Percentiles rank a stretch among this genome's conserved stretches.
Conservation (phyloP, 1,140 invertebrate genomes). For the Habropoda laboriosa region DNA sequence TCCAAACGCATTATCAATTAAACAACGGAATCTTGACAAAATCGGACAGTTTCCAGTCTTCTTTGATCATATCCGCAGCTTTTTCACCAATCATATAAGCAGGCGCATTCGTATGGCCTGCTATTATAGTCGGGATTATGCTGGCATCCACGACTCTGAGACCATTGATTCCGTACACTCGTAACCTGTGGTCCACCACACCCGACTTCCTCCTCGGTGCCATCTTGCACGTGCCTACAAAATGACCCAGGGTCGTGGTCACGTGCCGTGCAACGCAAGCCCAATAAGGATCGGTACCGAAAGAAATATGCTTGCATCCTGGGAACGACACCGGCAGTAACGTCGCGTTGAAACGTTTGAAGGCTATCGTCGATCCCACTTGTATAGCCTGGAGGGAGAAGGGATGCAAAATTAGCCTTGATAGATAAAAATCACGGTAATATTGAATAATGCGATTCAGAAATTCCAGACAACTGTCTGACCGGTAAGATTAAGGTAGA, state of each 20-base stretch:
- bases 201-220: slow-evolving; percentile 73
- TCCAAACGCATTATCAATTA: not conserved
- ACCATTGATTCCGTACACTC: slow-evolving; percentile 77
- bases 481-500: not conserved
- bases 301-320: slow-evolving; percentile 84
- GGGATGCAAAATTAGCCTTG: not conserved
- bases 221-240: slow-evolving; percentile 86
- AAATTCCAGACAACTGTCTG: not conserved
- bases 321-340: slow-evolving; percentile 86
- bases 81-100: slow-evolving; percentile 82
- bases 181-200: slow-evolving; percentile 79
- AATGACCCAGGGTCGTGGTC: slow-evolving; percentile 89
- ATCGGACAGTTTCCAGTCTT: slow-evolving; percentile 67
- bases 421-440: not conserved
- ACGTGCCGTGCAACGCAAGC: slow-evolving; percentile 86
- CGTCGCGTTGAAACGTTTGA: slow-evolving; percentile 84
- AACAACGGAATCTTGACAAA: not conserved
- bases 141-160: slow-evolving; percentile 81
- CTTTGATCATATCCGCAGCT: slow-evolving; percentile 81
- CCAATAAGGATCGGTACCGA: slow-evolving; percentile 88
- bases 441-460: not conserved
- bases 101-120: slow-evolving; percentile 81
- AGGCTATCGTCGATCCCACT: slow-evolving; percentile 84
- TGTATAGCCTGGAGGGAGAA: slow-evolving; percentile 81
- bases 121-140: slow-evolving; percentile 80